Evolutionary conservation across 2,888 invertebrate genomes (phyloP).

Genomic region (Ctenicera cuprea): DNA sequence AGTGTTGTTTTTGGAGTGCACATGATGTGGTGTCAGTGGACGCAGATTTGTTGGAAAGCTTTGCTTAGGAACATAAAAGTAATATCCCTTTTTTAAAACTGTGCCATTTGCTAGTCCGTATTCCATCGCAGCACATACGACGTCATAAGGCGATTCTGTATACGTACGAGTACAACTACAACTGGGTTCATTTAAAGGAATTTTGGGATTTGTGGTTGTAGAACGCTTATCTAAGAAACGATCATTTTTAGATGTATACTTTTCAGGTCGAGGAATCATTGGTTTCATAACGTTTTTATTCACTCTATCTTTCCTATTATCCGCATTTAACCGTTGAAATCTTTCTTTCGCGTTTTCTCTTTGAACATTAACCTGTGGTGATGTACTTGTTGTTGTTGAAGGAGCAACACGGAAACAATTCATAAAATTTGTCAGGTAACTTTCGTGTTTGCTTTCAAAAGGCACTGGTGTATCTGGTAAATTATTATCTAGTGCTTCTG

Average conservation of each 20-base stretch:
- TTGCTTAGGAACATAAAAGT: constrained; percentile 47
- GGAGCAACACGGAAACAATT: background rate
- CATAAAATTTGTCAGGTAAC: background rate
- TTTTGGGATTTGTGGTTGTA: constrained; percentile 10
- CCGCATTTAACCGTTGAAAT: background rate
- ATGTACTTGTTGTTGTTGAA: background rate
- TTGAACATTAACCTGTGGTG: background rate
- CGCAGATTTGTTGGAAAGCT: no score
- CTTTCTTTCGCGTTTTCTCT: constrained; percentile 17
- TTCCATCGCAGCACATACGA: constrained; percentile 56
- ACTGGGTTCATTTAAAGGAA: no score
- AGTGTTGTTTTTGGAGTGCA: no score
- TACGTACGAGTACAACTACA: background rate
- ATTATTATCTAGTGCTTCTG: no score
- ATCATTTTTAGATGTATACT: constrained; percentile 13
- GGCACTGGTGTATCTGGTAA: no score
- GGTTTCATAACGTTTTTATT: constrained; percentile 11
- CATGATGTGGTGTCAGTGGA: no score
- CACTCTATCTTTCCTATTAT: background rate
- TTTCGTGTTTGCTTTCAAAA: no score
- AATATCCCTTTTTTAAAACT: constrained; percentile 53
- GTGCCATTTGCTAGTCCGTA: constrained; percentile 57
- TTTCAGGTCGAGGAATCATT: constrained; percentile 21
- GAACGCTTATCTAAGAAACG: background rate
- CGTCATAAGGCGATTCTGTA: constrained; percentile 37